Base-by-base conservation (phyloP, 2,113 vertebrate species). In the Catagonus wagneri region DNA sequence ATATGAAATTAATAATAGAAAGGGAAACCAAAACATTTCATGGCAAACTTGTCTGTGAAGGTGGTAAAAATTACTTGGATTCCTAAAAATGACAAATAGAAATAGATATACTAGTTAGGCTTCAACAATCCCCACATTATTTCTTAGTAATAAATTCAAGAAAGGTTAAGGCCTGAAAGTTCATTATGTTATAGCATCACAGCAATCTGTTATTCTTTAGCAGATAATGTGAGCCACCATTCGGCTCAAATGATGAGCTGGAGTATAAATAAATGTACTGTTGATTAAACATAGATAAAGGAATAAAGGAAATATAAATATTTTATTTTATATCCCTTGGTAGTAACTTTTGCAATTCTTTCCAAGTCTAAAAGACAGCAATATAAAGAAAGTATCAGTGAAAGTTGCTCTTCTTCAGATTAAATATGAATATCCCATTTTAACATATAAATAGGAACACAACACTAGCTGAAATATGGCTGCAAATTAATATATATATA, bases 401-500 rank as follows among this genome's bases (percentile, higher is more conserved):
- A 96, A 79, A 80, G 50, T 34, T 72, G 11, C 69, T 3, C 39
- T 58, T 94, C 74, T 68, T 25, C 74, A 56, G 2, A 88, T 54
- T 84, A 23, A 6, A 50, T 10, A 75, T 90, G 27, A 72, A 1
- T 71, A 3, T 52, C 12, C 12, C 66, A 79, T 92, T 15, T 94
- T 68, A 72, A 44, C 17, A 76, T 58, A 66, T 11, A n/a, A 54
- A 63, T 34, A 71, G 4, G 69, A 78, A n/a, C 15, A 56, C 12
- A 79, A 78, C 6, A 14, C 85, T 90, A 92, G 5, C 13, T 69
- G 58, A 39, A 92, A 92, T 52, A 94, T 68, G 44, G 84, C 89
- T 50, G 17, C 10, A 96, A 89, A 90, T 75, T 89, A 95, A 34
- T 19, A 58, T 29, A 5, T 93, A 20, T 29, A 92, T 93, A n/a